Evolutionary conservation across 2,797 vertebrate species (phyloP), one percentile per base, ranked within the genome.

Genomic region (Rhadinocentrus ornatus): DNA sequence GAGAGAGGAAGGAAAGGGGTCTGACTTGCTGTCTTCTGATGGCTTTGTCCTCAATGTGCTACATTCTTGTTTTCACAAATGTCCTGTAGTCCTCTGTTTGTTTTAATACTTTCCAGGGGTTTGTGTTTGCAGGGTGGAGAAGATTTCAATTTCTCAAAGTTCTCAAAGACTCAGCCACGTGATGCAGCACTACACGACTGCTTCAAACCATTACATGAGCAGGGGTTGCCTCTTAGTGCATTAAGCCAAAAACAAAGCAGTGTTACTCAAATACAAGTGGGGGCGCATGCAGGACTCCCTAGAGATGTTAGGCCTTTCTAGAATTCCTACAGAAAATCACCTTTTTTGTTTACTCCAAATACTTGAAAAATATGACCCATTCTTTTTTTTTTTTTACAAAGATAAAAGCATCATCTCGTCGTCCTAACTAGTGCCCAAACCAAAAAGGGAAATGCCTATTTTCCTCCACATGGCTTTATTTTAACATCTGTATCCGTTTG

Each of bases 101-200:
- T 89, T 89, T 90, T 82, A 79, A 81, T 78, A 77, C 81, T 75
- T 88, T 86, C 85, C 85, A 84, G 89, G 81, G 82, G 88, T 77
- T 88, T 78, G 68, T 84, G 73, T 78, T 81, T 85, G 88, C 26
- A 58, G 69, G 77, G 84, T 69, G 69, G 77, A 76, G 56, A 57
- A 84, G 82, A 87, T 85, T 81, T 81, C 76, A 78, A 76, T 80
- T 85, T 85, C 55, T 77, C 60, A 26, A 75, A 70, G 60, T 64
- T 73, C 24, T 77, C 65, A 37, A 66, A 63, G 66, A 71, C 48
- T 56, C 32, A 29, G 70, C 56, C 85, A 69, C 53, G 61, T 82
- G 81, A 79, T 62, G 53, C 22, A 55, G 59, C 64, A 54, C 54
- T 22, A 2, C 46, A 73, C 71, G 71, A 70, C 66, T 1, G 27